Percentiles rank a stretch among this genome's conserved stretches.
Conservation (phyloP, 2,888 invertebrate genomes). For the Agrotis exclamationis region DNA sequence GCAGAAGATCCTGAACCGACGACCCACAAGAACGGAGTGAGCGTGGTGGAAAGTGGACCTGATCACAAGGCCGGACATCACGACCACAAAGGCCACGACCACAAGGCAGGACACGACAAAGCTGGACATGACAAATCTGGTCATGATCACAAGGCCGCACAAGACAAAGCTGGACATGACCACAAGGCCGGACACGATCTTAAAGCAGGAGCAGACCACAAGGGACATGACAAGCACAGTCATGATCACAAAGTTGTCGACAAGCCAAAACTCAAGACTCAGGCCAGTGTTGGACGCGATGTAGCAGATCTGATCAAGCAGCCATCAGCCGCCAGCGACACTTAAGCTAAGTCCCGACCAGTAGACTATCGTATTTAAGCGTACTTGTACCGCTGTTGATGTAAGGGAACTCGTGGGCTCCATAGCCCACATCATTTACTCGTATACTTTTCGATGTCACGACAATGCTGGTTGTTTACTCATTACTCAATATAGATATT, state of each 20-base stretch:
- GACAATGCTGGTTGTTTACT: constrained; percentile 40
- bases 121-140: constrained; percentile 55
- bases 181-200: constrained; percentile 49
- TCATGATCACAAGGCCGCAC: constrained; percentile 57
- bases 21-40: constrained; percentile 87
- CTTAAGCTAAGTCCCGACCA: constrained; percentile 79
- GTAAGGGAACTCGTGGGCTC: constrained; percentile 49
- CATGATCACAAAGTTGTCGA: constrained; percentile 54
- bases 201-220: constrained; percentile 43
- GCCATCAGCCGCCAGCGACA: constrained; percentile 86
- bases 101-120: constrained; percentile 72
- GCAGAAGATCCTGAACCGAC: constrained; percentile 84
- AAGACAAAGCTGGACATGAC: constrained; percentile 56
- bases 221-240: constrained; percentile 53
- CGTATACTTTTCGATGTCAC: constrained; percentile 57
- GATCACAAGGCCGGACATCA: constrained; percentile 63
- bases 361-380: constrained; percentile 65
- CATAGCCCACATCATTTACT: constrained; percentile 48
- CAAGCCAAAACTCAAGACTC: constrained; percentile 82
- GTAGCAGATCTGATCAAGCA: constrained; percentile 91
- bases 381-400: constrained; percentile 65
- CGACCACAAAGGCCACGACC: constrained; percentile 79
- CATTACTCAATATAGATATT: constrained; percentile 43
- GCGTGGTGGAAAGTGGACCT: constrained; percentile 85
- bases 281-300: constrained; percentile 90